A percentile compares a stretch with the other conserved stretches of the same genome.
Evolutionary conservation across 2,888 invertebrate species (phyloP).

Genomic region (Drosophila recens): DNA sequence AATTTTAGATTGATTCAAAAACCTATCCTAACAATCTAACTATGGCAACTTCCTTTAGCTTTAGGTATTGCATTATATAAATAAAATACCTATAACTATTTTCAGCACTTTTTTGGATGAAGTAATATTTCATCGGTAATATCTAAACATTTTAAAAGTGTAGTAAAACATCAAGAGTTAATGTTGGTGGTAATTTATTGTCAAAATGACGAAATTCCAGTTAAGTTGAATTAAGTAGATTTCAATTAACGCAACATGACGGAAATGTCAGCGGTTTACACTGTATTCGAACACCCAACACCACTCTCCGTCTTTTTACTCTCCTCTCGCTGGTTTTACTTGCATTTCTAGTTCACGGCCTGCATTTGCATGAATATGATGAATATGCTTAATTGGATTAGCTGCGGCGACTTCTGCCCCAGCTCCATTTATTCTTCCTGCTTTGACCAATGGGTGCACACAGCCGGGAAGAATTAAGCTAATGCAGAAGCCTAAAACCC

Average conservation of each 20-base stretch:
- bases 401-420: slow-evolving; percentile 50
- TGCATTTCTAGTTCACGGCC: slow-evolving; percentile 73
- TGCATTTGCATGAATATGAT: slow-evolving; percentile 73
- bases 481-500: slow-evolving; percentile 38
- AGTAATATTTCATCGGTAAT: background rate
- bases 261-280: slow-evolving; percentile 64
- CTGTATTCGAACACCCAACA: slow-evolving; percentile 9
- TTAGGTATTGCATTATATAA: no score
- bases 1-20: background rate
- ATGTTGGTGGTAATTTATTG: slow-evolving; percentile 9
- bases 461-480: slow-evolving; percentile 53
- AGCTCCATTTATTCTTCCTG: slow-evolving; percentile 36
- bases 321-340: slow-evolving; percentile 18
- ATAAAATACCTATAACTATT: no score
- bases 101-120: no score
- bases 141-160: background rate
- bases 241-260: slow-evolving; percentile 72
- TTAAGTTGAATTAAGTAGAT: slow-evolving; percentile 62
- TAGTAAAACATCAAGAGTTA: background rate
- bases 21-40: no score
- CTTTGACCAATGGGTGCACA: slow-evolving; percentile 31
- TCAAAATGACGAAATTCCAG: slow-evolving; percentile 16
- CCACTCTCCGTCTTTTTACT: background rate
- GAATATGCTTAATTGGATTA: slow-evolving; percentile 78
- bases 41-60: background rate